Evolutionary conservation across 2,888 invertebrate genomes (phyloP), one percentile per base, ranked within the genome.

Genomic region (Aspidapion aeneum): DNA sequence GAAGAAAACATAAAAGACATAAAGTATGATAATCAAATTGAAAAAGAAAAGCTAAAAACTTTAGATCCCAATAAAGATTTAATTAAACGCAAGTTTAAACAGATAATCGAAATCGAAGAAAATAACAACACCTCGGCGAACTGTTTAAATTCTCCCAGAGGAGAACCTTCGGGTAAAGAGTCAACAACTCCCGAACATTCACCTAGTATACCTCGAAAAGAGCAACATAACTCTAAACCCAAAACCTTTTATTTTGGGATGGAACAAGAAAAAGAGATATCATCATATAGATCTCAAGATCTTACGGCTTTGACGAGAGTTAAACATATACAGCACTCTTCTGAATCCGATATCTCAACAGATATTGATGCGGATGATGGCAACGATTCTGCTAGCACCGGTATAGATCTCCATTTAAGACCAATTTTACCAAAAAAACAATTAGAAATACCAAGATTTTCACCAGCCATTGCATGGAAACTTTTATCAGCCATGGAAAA

Each of bases 391-490:
- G 77, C 80, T 3, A 76, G 68, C 50, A 82, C 85, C 58, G 90
- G 89, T 57, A 89, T 93, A 61, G 87, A 89, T 20, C 79, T 93
- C 60, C 86, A 89, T 64, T 79, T 93, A 62, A 84, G 92, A 0
- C 93, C 93, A 0, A 92, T 90, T 0, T 75, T 93, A 67, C 93
- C 93, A 1, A 90, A 91, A 75, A 89, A 91, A 68, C 89, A 89
- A 73, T 82, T 89, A 21, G 87, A 90, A 68, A 87, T 91, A 59
- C 91, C 93, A 0, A 81, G 90, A 63, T 94, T 94, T 80, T 93
- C 92, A 1, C 93, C 94, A 0, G 87, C 90, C 0, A 88, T 91
- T 0, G 93, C 93, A 0, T 94, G 94, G 94, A 84, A 89, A 66
- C 86, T 90, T 57, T 82, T 91, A 2, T 87, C 88, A 3, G 82